Evolutionary conservation across 2,113 vertebrate genomes (phyloP).

Genomic region (Haemorhous mexicanus): DNA sequence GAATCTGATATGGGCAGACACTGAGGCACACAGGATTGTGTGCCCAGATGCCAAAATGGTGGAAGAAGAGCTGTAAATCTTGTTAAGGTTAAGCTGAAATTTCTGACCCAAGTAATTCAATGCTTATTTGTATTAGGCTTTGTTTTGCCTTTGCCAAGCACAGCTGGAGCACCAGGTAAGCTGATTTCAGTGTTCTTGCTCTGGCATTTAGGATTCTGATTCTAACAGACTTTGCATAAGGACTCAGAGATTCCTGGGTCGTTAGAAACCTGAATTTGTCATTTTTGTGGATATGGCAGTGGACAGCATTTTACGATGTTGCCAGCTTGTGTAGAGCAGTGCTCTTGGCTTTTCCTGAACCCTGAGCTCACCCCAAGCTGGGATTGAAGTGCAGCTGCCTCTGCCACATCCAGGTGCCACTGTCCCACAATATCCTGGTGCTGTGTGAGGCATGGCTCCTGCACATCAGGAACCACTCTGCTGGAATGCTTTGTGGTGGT

Average conservation of each 20-base stretch:
- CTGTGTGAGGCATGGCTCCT: neutral
- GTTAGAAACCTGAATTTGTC: neutral
- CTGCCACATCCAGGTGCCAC: neutral
- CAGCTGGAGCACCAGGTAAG: neutral
- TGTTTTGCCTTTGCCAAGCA: neutral
- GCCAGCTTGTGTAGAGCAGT: neutral
- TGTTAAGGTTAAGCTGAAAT: neutral
- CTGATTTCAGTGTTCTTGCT: neutral
- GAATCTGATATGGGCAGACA: neutral
- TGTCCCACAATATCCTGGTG: neutral
- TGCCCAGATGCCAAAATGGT: neutral
- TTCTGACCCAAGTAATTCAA: neutral
- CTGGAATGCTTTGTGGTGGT: neutral
- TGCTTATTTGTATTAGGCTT: neutral
- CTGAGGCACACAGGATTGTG: fast-evolving
- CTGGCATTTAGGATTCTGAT: neutral
- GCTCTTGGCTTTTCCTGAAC: neutral
- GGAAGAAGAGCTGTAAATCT: neutral
- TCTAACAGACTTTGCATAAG: neutral
- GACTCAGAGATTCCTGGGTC: neutral
- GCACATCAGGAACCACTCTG: neutral
- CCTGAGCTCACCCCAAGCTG: neutral
- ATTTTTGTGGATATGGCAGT: neutral
- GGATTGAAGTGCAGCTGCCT: neutral
- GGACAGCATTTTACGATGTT: neutral